Percentiles rank a stretch among this genome's conserved stretches.
Conservation (phyloP, 2,113 vertebrate genomes). For the Salvelinus namaycush region DNA sequence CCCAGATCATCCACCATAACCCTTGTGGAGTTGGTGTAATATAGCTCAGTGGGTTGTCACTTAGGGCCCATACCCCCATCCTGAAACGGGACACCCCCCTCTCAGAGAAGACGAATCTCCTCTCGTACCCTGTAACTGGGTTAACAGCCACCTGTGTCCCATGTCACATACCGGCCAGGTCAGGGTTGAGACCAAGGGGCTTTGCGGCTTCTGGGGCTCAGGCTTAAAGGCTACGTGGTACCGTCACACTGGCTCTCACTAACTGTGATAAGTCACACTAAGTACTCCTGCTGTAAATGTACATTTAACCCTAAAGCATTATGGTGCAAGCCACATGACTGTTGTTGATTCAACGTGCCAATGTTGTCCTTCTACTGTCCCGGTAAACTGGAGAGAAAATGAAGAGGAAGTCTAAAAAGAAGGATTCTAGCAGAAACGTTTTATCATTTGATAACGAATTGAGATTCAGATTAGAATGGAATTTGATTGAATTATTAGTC, state of each 20-base stretch:
- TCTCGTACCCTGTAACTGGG: constrained; percentile 12
- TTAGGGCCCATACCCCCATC: constrained; percentile 4
- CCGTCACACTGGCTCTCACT: not conserved
- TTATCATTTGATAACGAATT: too few species aligned
- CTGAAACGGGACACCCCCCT: constrained; percentile 61
- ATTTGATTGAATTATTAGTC: not conserved
- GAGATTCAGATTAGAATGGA: too few species aligned
- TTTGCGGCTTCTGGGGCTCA: constrained; percentile 23
- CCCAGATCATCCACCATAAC: too few species aligned
- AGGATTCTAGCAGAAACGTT: too few species aligned
- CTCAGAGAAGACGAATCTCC: constrained; percentile 43
- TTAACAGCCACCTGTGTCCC: constrained; percentile 22
- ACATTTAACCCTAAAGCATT: not conserved
- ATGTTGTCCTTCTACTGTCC: too few species aligned
- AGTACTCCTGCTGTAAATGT: not conserved
- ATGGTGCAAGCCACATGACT: too few species aligned
- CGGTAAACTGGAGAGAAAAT: too few species aligned
- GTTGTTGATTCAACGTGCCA: too few species aligned
- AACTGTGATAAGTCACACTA: not conserved
- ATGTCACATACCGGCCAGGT: constrained; percentile 73
- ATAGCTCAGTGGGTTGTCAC: too few species aligned
- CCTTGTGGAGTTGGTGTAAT: too few species aligned
- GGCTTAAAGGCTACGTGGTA: not conserved
- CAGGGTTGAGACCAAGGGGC: constrained; percentile 56
- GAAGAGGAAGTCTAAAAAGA: too few species aligned